A percentile compares a stretch with the other conserved stretches of the same genome.
These are phyloP conservation scores for Hylaea fasciaria DNA, from an alignment of 2,888 invertebrate genomes.

Conservation along the genomic window DNA sequence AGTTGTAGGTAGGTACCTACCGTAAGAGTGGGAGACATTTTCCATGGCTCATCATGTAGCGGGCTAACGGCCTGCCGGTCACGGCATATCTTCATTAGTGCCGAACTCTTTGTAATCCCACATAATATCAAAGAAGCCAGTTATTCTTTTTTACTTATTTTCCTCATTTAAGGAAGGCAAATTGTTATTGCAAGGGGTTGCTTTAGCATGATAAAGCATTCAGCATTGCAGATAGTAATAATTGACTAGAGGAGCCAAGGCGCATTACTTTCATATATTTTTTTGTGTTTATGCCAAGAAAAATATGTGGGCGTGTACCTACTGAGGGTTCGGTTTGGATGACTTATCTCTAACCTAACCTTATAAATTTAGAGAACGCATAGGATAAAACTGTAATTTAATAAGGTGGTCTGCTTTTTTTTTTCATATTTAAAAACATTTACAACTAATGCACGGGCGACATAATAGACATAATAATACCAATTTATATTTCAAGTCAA, in stretches of 20 bases:
- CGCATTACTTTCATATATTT: conserved; percentile 3
- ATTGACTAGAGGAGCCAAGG: conserved; percentile 7
- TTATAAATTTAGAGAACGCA: too few relatives aligned
- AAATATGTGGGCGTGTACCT: neutral
- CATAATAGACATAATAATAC: too few relatives aligned
- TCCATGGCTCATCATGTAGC: conserved; percentile 1
- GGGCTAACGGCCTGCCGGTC: neutral
- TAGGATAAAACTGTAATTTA: too few relatives aligned
- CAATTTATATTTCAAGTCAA: too few relatives aligned
- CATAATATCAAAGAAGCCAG: too few relatives aligned
- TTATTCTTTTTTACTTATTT: too few relatives aligned
- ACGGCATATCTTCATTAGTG: conserved; percentile 4
- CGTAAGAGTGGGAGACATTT: conserved; percentile 2
- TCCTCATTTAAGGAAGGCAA: neutral
- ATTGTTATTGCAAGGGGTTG: neutral
- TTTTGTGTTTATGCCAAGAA: conserved; percentile 18
- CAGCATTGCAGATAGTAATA: conserved; percentile 14
- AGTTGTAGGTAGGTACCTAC: neutral
- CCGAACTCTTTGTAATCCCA: too few relatives aligned
- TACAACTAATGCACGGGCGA: too few relatives aligned
- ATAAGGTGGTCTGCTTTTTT: too few relatives aligned
- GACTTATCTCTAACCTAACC: too few relatives aligned
- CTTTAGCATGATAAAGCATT: conserved; percentile 17
- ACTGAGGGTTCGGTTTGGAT: neutral
- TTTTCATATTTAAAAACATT: too few relatives aligned